Conservation (phyloP, 2,113 vertebrate species). For the Notothenia rossii region DNA sequence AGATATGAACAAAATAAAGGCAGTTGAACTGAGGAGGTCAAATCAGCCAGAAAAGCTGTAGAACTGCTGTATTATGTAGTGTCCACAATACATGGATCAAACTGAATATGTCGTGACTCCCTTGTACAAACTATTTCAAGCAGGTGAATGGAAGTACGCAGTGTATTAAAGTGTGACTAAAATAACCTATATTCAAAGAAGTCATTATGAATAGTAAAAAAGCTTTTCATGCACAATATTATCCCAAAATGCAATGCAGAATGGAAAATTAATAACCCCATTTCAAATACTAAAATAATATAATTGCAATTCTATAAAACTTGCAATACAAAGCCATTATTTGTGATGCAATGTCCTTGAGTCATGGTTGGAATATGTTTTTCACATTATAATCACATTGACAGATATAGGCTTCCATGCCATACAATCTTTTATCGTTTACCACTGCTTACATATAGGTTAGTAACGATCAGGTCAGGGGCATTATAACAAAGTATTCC, state of each 20-base stretch:
- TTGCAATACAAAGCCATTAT: too few relatives aligned
- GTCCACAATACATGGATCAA: background rate
- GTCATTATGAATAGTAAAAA: too few relatives aligned
- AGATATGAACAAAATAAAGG: background rate
- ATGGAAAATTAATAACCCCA: too few relatives aligned
- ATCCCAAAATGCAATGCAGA: background rate
- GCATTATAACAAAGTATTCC: background rate
- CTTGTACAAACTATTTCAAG: background rate
- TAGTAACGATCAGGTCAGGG: background rate
- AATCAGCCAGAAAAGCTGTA: background rate
- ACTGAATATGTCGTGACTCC: background rate
- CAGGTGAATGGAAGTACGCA: background rate
- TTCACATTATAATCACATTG: too few relatives aligned
- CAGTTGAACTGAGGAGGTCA: background rate
- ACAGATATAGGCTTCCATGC: too few relatives aligned
- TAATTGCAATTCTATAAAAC: too few relatives aligned
- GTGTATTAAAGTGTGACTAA: background rate
- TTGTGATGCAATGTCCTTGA: too few relatives aligned
- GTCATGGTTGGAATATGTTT: too few relatives aligned
- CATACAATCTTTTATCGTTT: background rate
- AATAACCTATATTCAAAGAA: background rate
- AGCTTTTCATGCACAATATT: background rate
- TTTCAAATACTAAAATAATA: too few relatives aligned
- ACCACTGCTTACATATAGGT: background rate
- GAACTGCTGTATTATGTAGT: background rate